phyloP scores from a whole-genome alignment of 2,797 vertebrate species.

The Enteromius radiatus region DNA sequence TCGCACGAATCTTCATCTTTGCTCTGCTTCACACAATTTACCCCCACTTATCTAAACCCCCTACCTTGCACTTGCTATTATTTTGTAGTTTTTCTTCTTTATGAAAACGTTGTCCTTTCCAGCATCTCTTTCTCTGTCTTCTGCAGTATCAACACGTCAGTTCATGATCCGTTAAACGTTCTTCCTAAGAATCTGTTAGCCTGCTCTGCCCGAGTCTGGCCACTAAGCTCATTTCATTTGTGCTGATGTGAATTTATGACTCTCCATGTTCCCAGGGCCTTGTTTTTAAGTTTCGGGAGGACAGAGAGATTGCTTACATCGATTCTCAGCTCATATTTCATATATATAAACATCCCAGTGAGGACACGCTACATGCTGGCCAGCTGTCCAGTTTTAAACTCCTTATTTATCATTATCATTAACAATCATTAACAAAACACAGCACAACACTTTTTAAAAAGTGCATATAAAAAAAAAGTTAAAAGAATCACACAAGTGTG shows the following conservation, averaged over 20 bases:
- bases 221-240: not conserved
- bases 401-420: conserved; percentile 8
- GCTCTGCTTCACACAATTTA: not conserved
- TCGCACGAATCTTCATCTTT: conserved; percentile 83
- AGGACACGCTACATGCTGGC: not conserved
- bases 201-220: not conserved
- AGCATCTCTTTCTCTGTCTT: not conserved
- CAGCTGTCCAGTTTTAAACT: not conserved
- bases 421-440: too few relatives aligned
- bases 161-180: not conserved
- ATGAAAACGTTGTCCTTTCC: not conserved
- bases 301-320: conserved; percentile 61
- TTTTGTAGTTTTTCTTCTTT: not conserved
- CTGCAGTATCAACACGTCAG: not conserved
- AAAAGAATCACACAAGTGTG: not conserved
- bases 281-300: conserved; percentile 27
- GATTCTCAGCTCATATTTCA: conserved; percentile 70
- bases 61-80: not conserved
- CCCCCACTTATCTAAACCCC: not conserved
- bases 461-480: not conserved
- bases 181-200: too few relatives aligned
- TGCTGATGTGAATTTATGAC: conserved; percentile 66
- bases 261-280: conserved; percentile 66
- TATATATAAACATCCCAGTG: not conserved
- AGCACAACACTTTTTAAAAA: not conserved